Evolutionary conservation across 1,140 invertebrate species (phyloP), one percentile per base, ranked within the genome.

Genomic region (Drosophila pandora): DNA sequence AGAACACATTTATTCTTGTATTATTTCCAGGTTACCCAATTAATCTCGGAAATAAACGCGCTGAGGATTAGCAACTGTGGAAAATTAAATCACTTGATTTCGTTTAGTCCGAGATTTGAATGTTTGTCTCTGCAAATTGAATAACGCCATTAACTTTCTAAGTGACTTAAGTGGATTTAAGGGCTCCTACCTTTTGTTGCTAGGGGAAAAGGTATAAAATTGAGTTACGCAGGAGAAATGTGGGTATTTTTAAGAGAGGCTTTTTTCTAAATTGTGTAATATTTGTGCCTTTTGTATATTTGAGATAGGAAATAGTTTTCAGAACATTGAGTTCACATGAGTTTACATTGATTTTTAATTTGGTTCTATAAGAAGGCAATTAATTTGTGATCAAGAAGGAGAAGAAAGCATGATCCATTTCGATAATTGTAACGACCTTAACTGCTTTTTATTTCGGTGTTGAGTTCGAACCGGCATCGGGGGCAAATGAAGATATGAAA

Each of bases 121-220:
- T 64, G 60, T 65, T 75, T 75, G 61, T 57, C 23, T 58, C 60
- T 41, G 12, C 17, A 45, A 75, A 75, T 75, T 75, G n/a, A 75
- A 57, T 75, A 75, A 75, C 52, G 48, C 34, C 45, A 75, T 74
- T 75, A 75, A 71, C 61, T 48, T 54, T 55, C 25, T 43, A 54
- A 56, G 47, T 21, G 70, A 48, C 53, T 52, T 53, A 74, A 58
- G 47, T 47, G 48, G 70, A 48, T 63, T 67, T 28, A 57, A 32
- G 39, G 25, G 28, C 43, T 49, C 47, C 65, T 45, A 41, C 9
- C 61, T 48, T 49, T 73, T 64, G 23, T 53, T 58, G 61, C 25
- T 32, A 57, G 52, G 63, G 43, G 34, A 70, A 4, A 39, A 13
- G 64, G 37, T 9, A 5, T 13, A 30, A 47, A 41, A 30, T 56